phyloP scores from a whole-genome alignment of 2,888 invertebrate species.

The Limnephilus lunatus region DNA sequence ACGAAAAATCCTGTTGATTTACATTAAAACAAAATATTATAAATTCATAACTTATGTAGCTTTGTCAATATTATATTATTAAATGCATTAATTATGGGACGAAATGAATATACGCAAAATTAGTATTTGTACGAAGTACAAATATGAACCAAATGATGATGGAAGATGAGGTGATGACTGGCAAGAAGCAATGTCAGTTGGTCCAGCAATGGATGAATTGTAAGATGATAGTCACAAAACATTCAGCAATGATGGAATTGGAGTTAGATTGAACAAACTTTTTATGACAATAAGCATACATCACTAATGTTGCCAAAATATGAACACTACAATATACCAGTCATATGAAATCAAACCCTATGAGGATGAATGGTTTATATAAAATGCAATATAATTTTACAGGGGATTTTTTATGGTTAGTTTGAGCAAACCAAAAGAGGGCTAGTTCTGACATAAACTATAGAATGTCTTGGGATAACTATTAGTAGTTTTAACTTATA shows the following conservation, averaged over 20 bases:
- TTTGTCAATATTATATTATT: neutral
- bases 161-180: neutral
- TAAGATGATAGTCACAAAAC: neutral
- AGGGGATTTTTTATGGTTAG: neutral
- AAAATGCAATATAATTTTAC: neutral
- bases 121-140: neutral
- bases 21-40: neutral
- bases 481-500: no score
- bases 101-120: neutral
- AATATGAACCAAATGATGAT: neutral
- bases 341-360: neutral
- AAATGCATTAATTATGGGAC: neutral
- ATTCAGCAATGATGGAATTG: neutral
- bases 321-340: neutral
- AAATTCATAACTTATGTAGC: neutral
- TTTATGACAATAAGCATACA: neutral
- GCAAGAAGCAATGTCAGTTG: neutral
- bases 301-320: neutral
- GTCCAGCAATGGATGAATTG: neutral
- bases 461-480: neutral
- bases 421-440: neutral
- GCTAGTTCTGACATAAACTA: neutral
- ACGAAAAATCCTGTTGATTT: neutral
- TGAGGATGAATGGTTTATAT: neutral
- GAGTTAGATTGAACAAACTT: no score